Evolutionary conservation across 2,113 vertebrate species (phyloP), one percentile per base, ranked within the genome.

Genomic region (Lota lota): DNA sequence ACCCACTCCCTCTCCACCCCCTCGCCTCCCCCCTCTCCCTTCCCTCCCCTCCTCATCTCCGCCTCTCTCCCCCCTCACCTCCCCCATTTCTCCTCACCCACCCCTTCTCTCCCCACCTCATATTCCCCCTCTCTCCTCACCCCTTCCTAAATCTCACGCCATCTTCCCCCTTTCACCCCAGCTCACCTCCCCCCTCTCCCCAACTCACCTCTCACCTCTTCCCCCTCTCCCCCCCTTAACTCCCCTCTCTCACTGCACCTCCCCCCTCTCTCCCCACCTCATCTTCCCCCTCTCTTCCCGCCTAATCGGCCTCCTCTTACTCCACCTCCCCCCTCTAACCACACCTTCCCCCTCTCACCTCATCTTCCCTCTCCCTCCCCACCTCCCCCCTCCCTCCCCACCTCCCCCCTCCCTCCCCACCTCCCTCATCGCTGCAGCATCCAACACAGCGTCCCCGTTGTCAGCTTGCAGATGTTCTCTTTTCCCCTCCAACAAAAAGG

Each of bases 1-100:
- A 20, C 22, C 67, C 53, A 72, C 64, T 63, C 64, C 28, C 22
- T 67, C 54, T 67, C 53, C 54, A 36, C 8, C 57, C 22, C 56
- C 65, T 67, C n/a, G n/a, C 65, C 16, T 14, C 12, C 51, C 16
- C 7, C 28, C 28, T 7, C 7, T 7, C 28, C 53, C 15, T 56
- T 1, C 8, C 15, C 15, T 15, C 53, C 18, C 53, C 53, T 54
- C 53, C 18, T n/a, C 53, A 7, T 14, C 40, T 47, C 40, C 10
- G 8, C 40, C 10, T 47, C 40, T 14, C 40, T 7, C 40, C 40
- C 7, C 7, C 15, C 53, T 18, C 53, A 5, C 16, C 53, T 18
- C 54, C 19, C 54, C 19, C 53, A 12, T 53, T 8, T 53, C 50
- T 17, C 53, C 53, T 14, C n/a, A 15, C 6, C 7, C 28, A 15